Evolutionary conservation across 2,888 invertebrate species (phyloP).

Genomic region (Philopedon plagiatum): DNA sequence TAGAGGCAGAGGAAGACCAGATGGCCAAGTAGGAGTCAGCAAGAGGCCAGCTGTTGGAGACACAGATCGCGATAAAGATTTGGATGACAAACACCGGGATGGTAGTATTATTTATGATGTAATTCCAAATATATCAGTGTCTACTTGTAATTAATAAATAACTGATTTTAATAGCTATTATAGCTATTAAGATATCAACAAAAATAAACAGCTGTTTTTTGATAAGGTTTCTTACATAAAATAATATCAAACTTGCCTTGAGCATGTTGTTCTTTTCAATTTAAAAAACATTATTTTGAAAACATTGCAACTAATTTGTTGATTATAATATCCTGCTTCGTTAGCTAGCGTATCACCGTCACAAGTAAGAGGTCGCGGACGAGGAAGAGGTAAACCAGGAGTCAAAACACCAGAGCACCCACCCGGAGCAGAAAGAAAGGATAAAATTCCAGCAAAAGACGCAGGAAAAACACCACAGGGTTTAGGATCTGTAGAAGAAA

Average conservation of each 20-base stretch:
- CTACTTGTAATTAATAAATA: no score
- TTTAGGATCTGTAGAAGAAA: neutral
- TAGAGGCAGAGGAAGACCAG: constrained; percentile 16
- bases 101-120: no score
- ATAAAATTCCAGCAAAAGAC: neutral
- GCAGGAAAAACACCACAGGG: neutral
- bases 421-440: neutral
- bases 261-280: no score
- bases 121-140: no score
- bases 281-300: no score
- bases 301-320: no score
- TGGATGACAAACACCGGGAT: neutral
- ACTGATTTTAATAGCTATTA: no score
- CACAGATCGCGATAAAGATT: neutral
- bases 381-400: neutral
- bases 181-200: no score
- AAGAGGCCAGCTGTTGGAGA: neutral
- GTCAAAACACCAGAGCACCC: neutral
- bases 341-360: neutral
- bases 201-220: no score
- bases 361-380: neutral
- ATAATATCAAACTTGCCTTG: no score
- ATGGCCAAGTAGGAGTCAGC: neutral
- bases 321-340: neutral
- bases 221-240: no score